phyloP scores from a whole-genome alignment of 2,888 invertebrate species.

The Lasioglossum vierecki region DNA sequence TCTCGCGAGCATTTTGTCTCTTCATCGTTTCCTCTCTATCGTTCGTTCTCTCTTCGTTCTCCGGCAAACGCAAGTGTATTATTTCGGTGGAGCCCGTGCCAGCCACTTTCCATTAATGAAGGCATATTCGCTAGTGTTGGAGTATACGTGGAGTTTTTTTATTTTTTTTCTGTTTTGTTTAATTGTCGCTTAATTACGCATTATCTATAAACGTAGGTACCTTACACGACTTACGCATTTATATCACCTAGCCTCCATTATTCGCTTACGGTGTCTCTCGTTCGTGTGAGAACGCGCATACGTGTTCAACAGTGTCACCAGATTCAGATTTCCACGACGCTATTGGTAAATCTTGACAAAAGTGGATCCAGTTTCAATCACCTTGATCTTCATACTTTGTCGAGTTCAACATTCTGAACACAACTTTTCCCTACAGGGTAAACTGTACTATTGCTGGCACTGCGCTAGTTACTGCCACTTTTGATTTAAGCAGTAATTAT shows the following conservation, averaged over 20 bases:
- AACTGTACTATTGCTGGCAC: too few relatives aligned
- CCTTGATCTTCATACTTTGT: too few relatives aligned
- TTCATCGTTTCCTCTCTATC: constrained; percentile 22
- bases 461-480: too few relatives aligned
- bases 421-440: too few relatives aligned
- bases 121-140: constrained; percentile 79
- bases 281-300: not conserved
- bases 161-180: constrained; percentile 30
- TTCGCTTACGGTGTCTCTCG: constrained; percentile 51
- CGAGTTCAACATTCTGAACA: too few relatives aligned
- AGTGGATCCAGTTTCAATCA: too few relatives aligned
- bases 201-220: constrained; percentile 74
- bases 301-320: not conserved
- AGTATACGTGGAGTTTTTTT: constrained; percentile 73
- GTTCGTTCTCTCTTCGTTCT: constrained; percentile 30
- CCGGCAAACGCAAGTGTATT: constrained; percentile 77
- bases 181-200: constrained; percentile 70
- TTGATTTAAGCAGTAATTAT: too few relatives aligned
- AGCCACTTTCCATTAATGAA: constrained; percentile 79
- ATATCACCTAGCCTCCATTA: constrained; percentile 75
- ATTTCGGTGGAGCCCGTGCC: constrained; percentile 79
- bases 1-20: constrained; percentile 5
- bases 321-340: too few relatives aligned
- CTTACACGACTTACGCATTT: constrained; percentile 72
- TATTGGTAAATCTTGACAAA: too few relatives aligned